phyloP scores from a whole-genome alignment of 2,797 vertebrate species.

The Semaprochilodus insignis region DNA sequence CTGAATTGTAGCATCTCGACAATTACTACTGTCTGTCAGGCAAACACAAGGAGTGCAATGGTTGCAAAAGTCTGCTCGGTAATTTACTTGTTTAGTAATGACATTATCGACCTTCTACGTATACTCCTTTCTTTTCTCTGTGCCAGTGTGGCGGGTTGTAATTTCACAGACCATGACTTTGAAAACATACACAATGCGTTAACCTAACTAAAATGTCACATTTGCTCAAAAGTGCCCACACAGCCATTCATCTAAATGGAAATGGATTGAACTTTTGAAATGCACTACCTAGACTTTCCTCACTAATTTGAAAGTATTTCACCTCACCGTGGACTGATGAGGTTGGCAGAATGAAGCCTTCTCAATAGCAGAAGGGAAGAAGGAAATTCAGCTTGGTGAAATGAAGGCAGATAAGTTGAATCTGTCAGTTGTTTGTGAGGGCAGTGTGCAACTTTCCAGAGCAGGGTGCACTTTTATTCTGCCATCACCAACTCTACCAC shows the following conservation, averaged over 20 bases:
- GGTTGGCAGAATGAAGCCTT: constrained; percentile 41
- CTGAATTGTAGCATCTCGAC: constrained; percentile 21
- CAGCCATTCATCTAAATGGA: constrained; percentile 63
- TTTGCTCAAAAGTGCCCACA: constrained; percentile 60
- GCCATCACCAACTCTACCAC: constrained; percentile 13
- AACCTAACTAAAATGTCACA: constrained; percentile 64
- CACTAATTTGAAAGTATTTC: constrained; percentile 56
- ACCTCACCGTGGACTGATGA: constrained; percentile 43
- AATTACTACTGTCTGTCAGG: constrained; percentile 47
- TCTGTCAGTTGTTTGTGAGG: constrained; percentile 42
- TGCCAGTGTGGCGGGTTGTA: constrained; percentile 59
- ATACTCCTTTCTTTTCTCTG: constrained; percentile 40
- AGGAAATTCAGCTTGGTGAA: constrained; percentile 33
- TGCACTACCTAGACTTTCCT: constrained; percentile 50
- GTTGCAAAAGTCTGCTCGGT: constrained; percentile 49
- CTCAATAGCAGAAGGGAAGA: constrained; percentile 48
- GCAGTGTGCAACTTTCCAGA: constrained; percentile 32
- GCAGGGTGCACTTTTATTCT: constrained; percentile 7
- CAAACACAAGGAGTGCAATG: constrained; percentile 27
- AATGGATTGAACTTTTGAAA: constrained; percentile 61
- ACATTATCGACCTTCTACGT: constrained; percentile 52
- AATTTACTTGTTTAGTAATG: constrained; percentile 57
- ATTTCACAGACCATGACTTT: constrained; percentile 63
- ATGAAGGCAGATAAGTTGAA: constrained; percentile 50
- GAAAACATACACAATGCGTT: constrained; percentile 63